Base-by-base conservation (phyloP, 30 jellyfish, hydroid and myxozoan species). In the Aurelia sp. region DNA sequence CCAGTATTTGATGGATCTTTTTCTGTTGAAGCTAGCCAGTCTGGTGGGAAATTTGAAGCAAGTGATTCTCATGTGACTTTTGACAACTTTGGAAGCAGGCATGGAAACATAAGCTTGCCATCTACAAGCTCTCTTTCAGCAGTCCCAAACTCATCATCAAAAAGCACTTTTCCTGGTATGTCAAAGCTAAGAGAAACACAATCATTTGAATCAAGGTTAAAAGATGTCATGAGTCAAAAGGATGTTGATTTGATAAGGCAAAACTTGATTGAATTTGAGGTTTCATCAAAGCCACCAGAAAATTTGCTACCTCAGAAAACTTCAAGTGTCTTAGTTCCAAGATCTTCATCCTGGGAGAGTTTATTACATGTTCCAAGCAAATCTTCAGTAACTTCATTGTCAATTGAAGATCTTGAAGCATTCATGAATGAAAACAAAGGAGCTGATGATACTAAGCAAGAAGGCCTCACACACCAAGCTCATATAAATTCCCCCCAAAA, bases 351-450 rank as follows among this genome's bases (percentile, higher is more conserved):
- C 22, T 66, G 77, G 78, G 87, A 75, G 12, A 50, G 27, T 57
- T 59, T 76, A 2, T 18, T 11, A 7, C 16, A 57, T 22, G 41
- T 15, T 62, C 81, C 83, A 20, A 67, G 74, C 63, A 64, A 68
- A 21, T 35, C 72, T 23, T 31, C 89, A 50, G 69, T 73, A 41
- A 66, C 68, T 9, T 74, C 95, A 13, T 62, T 86, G 84, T 60
- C 95, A 51, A 85, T 55, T 21, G 95, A 75, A 59, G 95, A 86
- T 52, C 82, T 86, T 8, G 81, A 76, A 9, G 21, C 75, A 22
- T 86, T 86, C 41, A 33, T 76, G 23, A 67, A 30, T 60, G 69
- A 71, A 22, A 16, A 52, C 27, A 50, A 59, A 3, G 16, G 19
- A n/a, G 65, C 15, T 44, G 15, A 16, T 0, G 10, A 44, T 7